Percentiles rank a stretch among this genome's conserved stretches.
These are phyloP conservation scores for Eristalis pertinax DNA, from an alignment of 2,888 invertebrate genomes.

Conservation along the genomic window DNA sequence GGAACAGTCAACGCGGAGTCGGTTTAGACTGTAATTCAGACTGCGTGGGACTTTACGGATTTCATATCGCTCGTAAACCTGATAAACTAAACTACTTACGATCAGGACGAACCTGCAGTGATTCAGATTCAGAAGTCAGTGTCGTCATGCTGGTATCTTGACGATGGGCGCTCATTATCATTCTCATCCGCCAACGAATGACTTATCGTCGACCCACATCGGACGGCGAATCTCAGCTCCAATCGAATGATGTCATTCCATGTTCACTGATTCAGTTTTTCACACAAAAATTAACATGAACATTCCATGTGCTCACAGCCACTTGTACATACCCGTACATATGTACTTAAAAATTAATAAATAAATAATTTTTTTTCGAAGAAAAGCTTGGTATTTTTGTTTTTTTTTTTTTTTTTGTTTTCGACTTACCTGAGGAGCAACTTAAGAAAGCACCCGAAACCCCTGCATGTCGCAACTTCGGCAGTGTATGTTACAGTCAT, in stretches of 20 bases:
- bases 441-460: constrained; percentile 93
- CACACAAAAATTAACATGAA: neutral
- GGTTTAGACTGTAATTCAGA: neutral
- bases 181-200: neutral
- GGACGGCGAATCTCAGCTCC: neutral
- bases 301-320: neutral
- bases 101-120: neutral
- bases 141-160: neutral
- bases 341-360: neutral
- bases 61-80: neutral
- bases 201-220: neutral
- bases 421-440: constrained; percentile 88
- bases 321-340: neutral
- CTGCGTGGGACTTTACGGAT: neutral
- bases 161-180: neutral
- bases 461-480: constrained; percentile 92
- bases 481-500: constrained; percentile 95
- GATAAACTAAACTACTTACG: neutral
- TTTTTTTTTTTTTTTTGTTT: neutral
- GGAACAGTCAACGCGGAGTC: neutral
- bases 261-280: neutral
- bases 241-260: neutral
- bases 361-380: neutral
- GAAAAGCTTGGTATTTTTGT: neutral
- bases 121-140: neutral